Base-by-base conservation (phyloP, 2,797 vertebrate species). In the Cercopithecus diana region DNA sequence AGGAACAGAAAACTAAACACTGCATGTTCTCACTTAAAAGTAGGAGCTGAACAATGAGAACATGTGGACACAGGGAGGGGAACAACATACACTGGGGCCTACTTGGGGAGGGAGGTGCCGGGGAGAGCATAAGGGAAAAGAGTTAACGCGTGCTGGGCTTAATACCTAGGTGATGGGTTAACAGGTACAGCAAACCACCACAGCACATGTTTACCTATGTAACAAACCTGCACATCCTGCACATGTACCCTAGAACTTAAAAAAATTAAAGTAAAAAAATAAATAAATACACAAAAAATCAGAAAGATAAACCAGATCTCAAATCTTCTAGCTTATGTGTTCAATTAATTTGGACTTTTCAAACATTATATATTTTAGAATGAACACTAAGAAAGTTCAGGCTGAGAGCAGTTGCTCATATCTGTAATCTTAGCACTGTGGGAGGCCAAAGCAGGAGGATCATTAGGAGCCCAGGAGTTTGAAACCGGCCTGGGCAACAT, bases 271-370 rank as follows among this genome's bases (percentile, higher is more conserved):
- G 33, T 19, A 19, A n/a, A 67, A 64, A 67, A 67, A n/a, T 67
- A 33, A 17, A 33, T 67, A 67, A 67, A 57, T 17, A 86, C 45
- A 90, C 39, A 90, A 84, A 96, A 48, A 93, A 76, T 93, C 52
- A 93, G 58, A 93, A 91, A 48, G 13, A 85, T 67, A 88, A 85
- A 61, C 28, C 17, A 45, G 7, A 96, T 77, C 26, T 91, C 45
- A 96, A 96, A 86, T 86, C 48, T 45, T 97, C 58, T n/a, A 80
- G 7, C 7, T 75, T 13, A 94, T 20, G 14, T 48, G 26, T 36
- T 96, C 89, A 88, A 67, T 28, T 41, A 70, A 87, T 41, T 92
- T 95, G 75, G 7, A 61, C 36, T 92, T 57, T 88, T 88, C 61
- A 94, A 87, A 94, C 39, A 97, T 39, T 58, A 61, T 5, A 73